phyloP scores from a whole-genome alignment of 2,888 invertebrate species.

The Noctua janthina region DNA sequence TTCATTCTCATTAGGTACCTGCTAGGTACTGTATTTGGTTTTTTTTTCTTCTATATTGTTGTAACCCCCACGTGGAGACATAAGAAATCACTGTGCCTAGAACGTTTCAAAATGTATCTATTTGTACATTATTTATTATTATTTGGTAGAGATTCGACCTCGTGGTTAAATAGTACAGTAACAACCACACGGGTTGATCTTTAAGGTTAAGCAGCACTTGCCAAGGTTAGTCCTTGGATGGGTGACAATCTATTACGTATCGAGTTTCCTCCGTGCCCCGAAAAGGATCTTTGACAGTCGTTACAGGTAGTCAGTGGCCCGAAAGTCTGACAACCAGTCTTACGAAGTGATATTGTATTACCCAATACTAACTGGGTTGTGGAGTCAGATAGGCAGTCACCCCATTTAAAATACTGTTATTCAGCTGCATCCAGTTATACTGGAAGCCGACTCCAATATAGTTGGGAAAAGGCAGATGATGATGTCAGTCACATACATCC shows the following conservation, averaged over 20 bases:
- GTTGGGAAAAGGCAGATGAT: background rate
- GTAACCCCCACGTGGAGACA: background rate
- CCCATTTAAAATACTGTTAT: background rate
- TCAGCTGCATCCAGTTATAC: background rate
- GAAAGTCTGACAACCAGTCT: background rate
- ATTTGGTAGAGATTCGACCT: background rate
- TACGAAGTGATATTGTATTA: background rate
- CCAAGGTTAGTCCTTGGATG: background rate
- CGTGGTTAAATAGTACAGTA: background rate
- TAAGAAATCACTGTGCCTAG: background rate
- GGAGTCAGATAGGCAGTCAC: background rate
- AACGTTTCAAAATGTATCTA: background rate
- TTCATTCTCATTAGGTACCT: background rate
- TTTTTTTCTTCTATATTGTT: background rate
- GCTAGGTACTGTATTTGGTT: background rate
- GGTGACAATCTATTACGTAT: background rate
- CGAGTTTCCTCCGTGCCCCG: background rate
- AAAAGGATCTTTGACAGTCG: background rate
- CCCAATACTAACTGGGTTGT: background rate
- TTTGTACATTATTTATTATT: background rate
- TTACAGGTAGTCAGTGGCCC: background rate
- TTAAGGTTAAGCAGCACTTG: background rate
- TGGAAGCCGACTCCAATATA: background rate
- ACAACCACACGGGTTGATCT: background rate
- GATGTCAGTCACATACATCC: background rate